These are phyloP conservation scores for Adelosebastes latens DNA, from an alignment of 2,797 vertebrate genomes.

Conservation along the genomic window DNA sequence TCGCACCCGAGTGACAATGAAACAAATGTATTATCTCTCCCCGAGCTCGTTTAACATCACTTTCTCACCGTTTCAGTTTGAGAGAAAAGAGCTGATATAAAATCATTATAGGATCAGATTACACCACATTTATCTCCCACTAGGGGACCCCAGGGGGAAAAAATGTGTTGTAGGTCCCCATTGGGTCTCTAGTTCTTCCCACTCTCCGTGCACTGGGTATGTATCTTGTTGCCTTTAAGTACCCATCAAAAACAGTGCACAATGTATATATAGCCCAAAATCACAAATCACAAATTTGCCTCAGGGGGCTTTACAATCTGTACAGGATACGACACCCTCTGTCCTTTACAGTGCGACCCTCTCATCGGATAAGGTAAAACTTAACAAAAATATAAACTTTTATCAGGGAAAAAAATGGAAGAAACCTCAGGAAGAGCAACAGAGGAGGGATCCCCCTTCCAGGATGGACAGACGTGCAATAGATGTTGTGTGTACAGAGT, in stretches of 20 bases:
- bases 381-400: too few species aligned
- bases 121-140: background rate
- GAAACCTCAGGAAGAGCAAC: too few species aligned
- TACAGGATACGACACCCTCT: too few species aligned
- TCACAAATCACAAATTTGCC: too few species aligned
- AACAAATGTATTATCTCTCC: background rate
- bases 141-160: too few species aligned
- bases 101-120: background rate
- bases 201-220: background rate
- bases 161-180: background rate
- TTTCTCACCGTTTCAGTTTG: background rate
- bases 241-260: background rate
- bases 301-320: too few species aligned
- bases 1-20: background rate
- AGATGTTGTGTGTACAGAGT: too few species aligned
- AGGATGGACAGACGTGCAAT: too few species aligned
- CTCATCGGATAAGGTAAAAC: too few species aligned
- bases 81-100: background rate
- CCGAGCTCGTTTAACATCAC: background rate
- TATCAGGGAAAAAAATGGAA: too few species aligned
- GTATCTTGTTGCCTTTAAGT: background rate
- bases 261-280: background rate
- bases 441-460: too few species aligned
- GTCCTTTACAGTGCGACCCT: too few species aligned
- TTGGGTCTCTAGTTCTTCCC: background rate